phyloP scores from a whole-genome alignment of 2,113 vertebrate genomes.

The Pyrgilauda ruficollis region DNA sequence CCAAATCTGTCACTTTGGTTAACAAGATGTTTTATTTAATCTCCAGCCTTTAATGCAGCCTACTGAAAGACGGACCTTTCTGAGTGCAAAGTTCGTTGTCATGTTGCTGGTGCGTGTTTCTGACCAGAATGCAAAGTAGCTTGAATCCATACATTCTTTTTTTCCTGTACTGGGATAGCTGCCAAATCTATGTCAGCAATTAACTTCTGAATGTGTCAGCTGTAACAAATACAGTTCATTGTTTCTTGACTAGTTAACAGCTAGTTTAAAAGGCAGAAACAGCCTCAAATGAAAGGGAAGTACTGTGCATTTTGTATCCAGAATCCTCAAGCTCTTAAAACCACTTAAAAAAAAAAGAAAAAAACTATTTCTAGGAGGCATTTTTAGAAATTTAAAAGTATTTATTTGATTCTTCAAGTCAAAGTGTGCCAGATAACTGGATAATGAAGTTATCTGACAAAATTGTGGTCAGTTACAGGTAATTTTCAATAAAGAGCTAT shows the following conservation, averaged over 20 bases:
- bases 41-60: neutral
- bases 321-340: neutral
- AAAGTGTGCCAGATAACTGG: neutral
- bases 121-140: slow-evolving; percentile 77
- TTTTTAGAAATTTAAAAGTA: neutral
- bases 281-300: neutral
- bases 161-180: slow-evolving; percentile 62
- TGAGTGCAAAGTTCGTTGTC: slow-evolving; percentile 72
- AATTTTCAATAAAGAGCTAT: neutral
- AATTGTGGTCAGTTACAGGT: neutral
- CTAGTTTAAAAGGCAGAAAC: slow-evolving; percentile 42
- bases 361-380: neutral
- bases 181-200: slow-evolving; percentile 70
- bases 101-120: slow-evolving; percentile 66
- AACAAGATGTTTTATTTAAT: slow-evolving; percentile 50
- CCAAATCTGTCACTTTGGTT: neutral
- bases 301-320: neutral
- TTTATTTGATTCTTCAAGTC: neutral
- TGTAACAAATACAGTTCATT: slow-evolving; percentile 60
- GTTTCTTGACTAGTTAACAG: slow-evolving; percentile 44
- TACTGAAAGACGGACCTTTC: slow-evolving; percentile 66
- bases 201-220: slow-evolving; percentile 72
- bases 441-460: neutral
- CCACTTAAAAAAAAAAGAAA: too few species aligned
- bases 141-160: slow-evolving; percentile 79